Percentiles rank a stretch among this genome's conserved stretches.
Conservation (phyloP, 2,797 vertebrate species). For the Spinibarbus caldwelli region DNA sequence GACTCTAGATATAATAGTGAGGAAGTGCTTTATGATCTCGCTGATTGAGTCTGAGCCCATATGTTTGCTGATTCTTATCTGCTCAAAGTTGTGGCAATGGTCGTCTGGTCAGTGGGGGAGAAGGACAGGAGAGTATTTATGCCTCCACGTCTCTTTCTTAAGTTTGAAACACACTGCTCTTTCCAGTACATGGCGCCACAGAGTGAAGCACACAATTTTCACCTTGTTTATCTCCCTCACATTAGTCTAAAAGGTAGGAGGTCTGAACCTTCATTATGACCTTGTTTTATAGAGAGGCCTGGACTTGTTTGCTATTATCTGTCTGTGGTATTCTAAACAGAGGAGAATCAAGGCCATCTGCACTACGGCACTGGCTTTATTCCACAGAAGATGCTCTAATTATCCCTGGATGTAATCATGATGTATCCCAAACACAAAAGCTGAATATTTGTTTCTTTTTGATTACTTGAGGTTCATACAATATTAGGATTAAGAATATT, state of each 20-base stretch:
- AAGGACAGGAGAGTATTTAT: conserved; percentile 27
- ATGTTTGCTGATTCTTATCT: conserved; percentile 53
- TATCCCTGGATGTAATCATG: not conserved
- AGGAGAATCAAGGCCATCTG: conserved; percentile 7
- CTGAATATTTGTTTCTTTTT: conserved; percentile 17
- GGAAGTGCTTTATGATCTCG: conserved; percentile 56
- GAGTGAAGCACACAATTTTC: not conserved
- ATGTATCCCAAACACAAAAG: conserved; percentile 3
- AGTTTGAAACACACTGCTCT: conserved; percentile 28
- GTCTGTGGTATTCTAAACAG: conserved; percentile 26
- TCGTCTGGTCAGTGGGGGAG: conserved; percentile 25
- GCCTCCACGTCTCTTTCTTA: conserved; percentile 37
- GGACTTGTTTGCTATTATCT: conserved; percentile 13
- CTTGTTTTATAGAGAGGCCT: conserved; percentile 15
- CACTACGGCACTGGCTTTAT: not conserved
- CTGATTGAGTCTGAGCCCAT: conserved; percentile 38
- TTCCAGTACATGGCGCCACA: not conserved
- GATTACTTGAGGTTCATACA: not conserved
- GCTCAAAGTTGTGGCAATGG: conserved; percentile 35
- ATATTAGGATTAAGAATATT: not conserved
- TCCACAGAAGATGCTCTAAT: conserved; percentile 13
- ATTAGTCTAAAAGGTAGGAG: not conserved
- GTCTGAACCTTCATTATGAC: not conserved
- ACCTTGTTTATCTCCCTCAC: conserved; percentile 31
- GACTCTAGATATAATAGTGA: conserved; percentile 36